Conservation (phyloP, 2,888 invertebrate genomes). For the Eupithecia exiguata region DNA sequence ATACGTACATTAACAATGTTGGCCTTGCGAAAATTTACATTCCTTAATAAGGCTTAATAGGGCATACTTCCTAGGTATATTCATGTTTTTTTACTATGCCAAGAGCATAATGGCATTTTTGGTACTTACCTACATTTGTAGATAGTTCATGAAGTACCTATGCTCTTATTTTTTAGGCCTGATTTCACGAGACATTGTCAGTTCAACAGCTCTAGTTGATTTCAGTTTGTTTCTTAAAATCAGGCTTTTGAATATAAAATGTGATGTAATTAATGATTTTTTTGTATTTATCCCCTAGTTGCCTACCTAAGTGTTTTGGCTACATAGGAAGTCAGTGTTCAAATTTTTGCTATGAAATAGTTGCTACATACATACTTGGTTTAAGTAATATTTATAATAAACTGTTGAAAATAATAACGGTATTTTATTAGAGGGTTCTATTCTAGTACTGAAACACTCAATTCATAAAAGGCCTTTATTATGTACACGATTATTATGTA, state of each 20-base stretch:
- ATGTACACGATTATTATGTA: constrained; percentile 23
- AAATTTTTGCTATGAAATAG: constrained; percentile 36
- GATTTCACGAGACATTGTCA: background rate
- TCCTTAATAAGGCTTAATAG: background rate
- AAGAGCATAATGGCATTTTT: background rate
- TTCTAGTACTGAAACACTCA: constrained; percentile 9
- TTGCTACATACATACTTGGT: constrained; percentile 14
- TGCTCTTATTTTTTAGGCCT: background rate
- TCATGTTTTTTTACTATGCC: background rate
- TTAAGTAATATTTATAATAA: constrained; percentile 55
- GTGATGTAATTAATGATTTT: background rate
- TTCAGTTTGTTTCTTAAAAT: background rate
- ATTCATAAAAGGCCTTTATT: constrained; percentile 29
- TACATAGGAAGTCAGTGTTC: constrained; percentile 48
- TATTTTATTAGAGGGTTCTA: constrained; percentile 20
- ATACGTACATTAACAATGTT: background rate
- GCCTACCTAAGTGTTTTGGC: constrained; percentile 48
- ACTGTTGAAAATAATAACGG: constrained; percentile 34
- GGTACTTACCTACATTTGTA: background rate
- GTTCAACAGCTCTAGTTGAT: background rate
- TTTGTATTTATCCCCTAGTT: constrained; percentile 31
- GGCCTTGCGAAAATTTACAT: background rate
- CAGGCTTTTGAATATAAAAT: background rate
- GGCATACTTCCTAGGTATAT: background rate
- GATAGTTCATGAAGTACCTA: background rate